phyloP scores from a whole-genome alignment of 2,797 vertebrate genomes.

The Zalophus californianus region DNA sequence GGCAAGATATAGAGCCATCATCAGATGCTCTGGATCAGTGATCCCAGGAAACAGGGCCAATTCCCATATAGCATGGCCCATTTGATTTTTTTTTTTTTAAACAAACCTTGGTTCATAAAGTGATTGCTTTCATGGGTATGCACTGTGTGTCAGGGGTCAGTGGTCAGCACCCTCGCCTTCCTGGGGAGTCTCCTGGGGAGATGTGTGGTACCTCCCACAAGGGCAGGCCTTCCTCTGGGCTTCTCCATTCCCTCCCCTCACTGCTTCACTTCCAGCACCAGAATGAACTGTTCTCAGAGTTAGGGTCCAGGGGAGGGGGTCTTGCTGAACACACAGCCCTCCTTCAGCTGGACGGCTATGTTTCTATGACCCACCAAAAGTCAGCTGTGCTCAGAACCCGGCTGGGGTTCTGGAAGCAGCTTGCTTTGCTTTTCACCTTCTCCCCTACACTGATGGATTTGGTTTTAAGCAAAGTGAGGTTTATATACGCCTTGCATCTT shows the following conservation, averaged over 20 bases:
- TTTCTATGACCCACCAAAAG: background rate
- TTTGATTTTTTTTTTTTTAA: background rate
- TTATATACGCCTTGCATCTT: background rate
- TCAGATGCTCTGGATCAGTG: background rate
- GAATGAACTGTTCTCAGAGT: background rate
- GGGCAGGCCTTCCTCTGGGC: background rate
- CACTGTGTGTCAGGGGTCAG: background rate
- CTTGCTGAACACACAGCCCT: no score
- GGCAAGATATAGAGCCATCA: background rate
- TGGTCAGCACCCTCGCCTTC: no score
- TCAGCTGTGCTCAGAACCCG: background rate
- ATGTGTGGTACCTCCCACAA: no score
- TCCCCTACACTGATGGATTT: background rate
- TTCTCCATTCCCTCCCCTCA: background rate
- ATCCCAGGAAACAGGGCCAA: slow-evolving; percentile 50
- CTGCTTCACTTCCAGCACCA: background rate
- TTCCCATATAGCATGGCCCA: background rate
- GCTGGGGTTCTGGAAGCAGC: background rate
- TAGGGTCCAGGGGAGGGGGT: no score
- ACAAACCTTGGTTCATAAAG: slow-evolving; percentile 17
- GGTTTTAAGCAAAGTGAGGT: background rate
- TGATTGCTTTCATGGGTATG: background rate
- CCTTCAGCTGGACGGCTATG: background rate
- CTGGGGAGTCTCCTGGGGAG: background rate
- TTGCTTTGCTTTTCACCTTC: background rate